Evolutionary conservation across 2,888 invertebrate species (phyloP).

Genomic region (Amphipoea oculea): DNA sequence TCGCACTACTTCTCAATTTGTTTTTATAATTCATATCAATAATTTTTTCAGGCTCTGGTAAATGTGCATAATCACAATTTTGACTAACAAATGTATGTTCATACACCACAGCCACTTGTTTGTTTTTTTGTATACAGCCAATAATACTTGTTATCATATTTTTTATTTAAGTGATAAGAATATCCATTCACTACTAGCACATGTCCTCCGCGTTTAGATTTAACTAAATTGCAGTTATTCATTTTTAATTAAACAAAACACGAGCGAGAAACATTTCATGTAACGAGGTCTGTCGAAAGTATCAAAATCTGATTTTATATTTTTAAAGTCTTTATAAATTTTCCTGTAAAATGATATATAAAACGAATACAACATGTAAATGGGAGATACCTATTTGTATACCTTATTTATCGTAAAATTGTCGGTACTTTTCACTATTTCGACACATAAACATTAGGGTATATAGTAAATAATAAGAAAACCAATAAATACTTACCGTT

Average conservation of each 20-base stretch:
- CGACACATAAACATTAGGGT: too few relatives aligned
- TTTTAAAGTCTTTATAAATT: too few relatives aligned
- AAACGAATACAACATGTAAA: too few relatives aligned
- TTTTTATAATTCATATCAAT: slow-evolving; percentile 39
- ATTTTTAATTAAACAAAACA: slow-evolving; percentile 34
- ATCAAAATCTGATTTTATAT: too few relatives aligned
- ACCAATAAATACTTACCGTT: too few relatives aligned
- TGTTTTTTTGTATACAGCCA: too few relatives aligned
- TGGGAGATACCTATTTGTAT: too few relatives aligned
- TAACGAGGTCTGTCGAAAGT: slow-evolving; percentile 30
- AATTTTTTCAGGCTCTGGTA: slow-evolving; percentile 32
- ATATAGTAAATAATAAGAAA: too few relatives aligned
- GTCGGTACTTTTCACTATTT: too few relatives aligned
- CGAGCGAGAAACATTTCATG: slow-evolving; percentile 28
- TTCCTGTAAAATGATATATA: too few relatives aligned
- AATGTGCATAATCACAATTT: slow-evolving; percentile 26
- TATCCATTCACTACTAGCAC: slow-evolving; percentile 36
- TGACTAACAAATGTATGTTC: slow-evolving; percentile 5
- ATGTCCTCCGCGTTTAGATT: slow-evolving; percentile 38
- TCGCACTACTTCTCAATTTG: slow-evolving; percentile 28
- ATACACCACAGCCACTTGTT: slow-evolving; percentile 1
- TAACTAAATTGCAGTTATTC: slow-evolving; percentile 34
- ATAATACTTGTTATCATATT: too few relatives aligned
- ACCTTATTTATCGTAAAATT: too few relatives aligned
- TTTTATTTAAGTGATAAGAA: slow-evolving; percentile 23